phyloP scores from a whole-genome alignment of 2,797 vertebrate genomes.

The Oryzias sinensis region DNA sequence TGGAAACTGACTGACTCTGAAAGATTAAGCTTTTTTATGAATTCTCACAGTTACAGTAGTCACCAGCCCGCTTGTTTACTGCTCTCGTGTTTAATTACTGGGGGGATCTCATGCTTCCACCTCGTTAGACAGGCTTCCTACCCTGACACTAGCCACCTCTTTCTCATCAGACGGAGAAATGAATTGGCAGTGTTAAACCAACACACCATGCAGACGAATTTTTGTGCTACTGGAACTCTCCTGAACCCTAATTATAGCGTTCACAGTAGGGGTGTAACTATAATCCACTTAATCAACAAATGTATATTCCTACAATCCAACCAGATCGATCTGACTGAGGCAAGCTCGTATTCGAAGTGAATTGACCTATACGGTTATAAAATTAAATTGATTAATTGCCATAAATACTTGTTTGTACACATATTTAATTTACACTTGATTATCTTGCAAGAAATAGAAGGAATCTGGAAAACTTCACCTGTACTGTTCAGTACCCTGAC shows the following conservation, averaged over 20 bases:
- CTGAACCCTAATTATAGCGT: not conserved
- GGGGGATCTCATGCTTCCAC: slow-evolving; percentile 54
- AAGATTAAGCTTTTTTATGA: slow-evolving; percentile 65
- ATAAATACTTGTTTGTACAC: too few relatives aligned
- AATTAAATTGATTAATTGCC: too few relatives aligned
- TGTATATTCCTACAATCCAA: too few relatives aligned
- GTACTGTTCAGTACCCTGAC: too few relatives aligned
- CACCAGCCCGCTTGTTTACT: slow-evolving; percentile 36
- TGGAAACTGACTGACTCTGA: slow-evolving; percentile 68
- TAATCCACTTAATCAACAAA: too few relatives aligned
- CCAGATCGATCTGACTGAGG: too few relatives aligned
- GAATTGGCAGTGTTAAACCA: slow-evolving; percentile 16
- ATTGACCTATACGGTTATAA: too few relatives aligned
- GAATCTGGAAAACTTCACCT: too few relatives aligned
- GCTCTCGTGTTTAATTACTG: slow-evolving; percentile 66
- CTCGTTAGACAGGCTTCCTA: slow-evolving; percentile 36
- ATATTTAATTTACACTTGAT: too few relatives aligned
- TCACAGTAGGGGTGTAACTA: too few relatives aligned
- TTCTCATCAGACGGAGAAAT: slow-evolving; percentile 14
- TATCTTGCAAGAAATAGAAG: too few relatives aligned
- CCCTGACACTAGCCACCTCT: slow-evolving; percentile 10
- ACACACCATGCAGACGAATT: not conserved
- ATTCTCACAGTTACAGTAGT: slow-evolving; percentile 40
- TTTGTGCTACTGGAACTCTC: not conserved
- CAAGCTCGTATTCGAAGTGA: too few relatives aligned